A percentile compares a stretch with the other conserved stretches of the same genome.
phyloP scores from a whole-genome alignment of 1,140 invertebrate species.

The Matsumurasca onukii region DNA sequence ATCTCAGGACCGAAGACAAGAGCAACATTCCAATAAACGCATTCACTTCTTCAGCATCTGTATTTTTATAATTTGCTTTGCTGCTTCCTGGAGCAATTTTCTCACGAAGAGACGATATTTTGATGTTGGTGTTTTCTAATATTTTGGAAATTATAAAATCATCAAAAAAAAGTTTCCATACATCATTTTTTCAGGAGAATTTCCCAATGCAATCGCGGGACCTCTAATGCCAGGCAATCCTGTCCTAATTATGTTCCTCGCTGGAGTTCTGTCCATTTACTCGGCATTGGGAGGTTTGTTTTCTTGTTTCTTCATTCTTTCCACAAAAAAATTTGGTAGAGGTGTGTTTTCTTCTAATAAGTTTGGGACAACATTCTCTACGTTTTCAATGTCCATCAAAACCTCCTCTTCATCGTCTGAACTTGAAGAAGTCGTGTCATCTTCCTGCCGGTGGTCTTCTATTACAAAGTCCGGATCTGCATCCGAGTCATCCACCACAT shows the following conservation, averaged over 20 bases:
- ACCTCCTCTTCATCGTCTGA: too few species aligned
- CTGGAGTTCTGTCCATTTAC: slow-evolving; percentile 1
- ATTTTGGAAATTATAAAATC: not conserved
- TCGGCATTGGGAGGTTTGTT: not conserved
- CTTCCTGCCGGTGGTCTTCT: too few species aligned
- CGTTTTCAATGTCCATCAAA: too few species aligned
- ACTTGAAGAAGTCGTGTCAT: too few species aligned
- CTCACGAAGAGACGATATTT: not conserved
- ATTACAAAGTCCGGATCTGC: too few species aligned
- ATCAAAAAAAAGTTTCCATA: slow-evolving; percentile 11
- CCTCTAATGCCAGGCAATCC: not conserved
- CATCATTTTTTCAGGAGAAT: not conserved
- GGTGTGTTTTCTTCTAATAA: too few species aligned
- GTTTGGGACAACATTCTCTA: too few species aligned
- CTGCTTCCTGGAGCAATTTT: not conserved
- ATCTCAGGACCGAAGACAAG: not conserved
- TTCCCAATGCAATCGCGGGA: not conserved
- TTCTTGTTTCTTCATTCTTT: not conserved
- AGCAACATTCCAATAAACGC: not conserved
- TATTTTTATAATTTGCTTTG: not conserved
- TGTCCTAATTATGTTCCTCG: not conserved
- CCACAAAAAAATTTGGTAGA: too few species aligned
- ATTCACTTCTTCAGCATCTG: not conserved
- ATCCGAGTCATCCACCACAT: too few species aligned
- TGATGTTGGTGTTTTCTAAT: slow-evolving; percentile 4